phyloP scores from a whole-genome alignment of 2,113 vertebrate genomes.

The Ariopsis seemanni region DNA sequence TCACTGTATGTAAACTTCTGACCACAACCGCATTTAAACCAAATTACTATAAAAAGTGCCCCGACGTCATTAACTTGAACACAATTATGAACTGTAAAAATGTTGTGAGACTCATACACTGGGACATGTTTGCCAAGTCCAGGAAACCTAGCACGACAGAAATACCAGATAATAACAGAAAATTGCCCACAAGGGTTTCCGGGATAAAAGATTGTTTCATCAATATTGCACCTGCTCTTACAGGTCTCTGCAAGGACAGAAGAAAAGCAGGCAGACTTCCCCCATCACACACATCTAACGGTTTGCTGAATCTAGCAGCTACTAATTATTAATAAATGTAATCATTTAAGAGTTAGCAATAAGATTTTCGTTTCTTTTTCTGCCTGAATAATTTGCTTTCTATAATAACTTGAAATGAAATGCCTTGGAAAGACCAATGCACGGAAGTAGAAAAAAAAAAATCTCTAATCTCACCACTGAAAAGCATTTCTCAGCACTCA shows the following conservation, averaged over 20 bases:
- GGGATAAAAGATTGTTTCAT: not conserved
- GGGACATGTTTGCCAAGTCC: not conserved
- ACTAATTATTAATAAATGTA: not conserved
- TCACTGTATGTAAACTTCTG: too few relatives aligned
- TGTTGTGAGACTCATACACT: not conserved
- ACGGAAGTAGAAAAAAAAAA: not conserved
- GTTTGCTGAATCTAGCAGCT: not conserved
- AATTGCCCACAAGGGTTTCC: not conserved
- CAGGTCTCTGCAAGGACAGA: not conserved
- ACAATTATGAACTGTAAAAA: not conserved
- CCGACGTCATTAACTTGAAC: not conserved
- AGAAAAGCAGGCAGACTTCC: not conserved
- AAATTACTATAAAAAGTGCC: not conserved
- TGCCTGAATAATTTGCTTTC: not conserved
- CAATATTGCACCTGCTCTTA: not conserved
- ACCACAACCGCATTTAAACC: not conserved
- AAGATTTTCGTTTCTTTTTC: not conserved
- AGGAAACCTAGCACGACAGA: conserved; percentile 1
- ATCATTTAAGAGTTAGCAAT: not conserved
- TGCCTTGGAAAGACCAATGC: too few relatives aligned
- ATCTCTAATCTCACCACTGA: not conserved
- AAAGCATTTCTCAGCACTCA: not conserved
- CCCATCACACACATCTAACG: not conserved
- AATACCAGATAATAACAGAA: not conserved
- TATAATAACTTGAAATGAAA: not conserved